Evolutionary conservation across 2,113 vertebrate genomes (phyloP), one percentile per base, ranked within the genome.

Genomic region (Corythoichthys intestinalis): DNA sequence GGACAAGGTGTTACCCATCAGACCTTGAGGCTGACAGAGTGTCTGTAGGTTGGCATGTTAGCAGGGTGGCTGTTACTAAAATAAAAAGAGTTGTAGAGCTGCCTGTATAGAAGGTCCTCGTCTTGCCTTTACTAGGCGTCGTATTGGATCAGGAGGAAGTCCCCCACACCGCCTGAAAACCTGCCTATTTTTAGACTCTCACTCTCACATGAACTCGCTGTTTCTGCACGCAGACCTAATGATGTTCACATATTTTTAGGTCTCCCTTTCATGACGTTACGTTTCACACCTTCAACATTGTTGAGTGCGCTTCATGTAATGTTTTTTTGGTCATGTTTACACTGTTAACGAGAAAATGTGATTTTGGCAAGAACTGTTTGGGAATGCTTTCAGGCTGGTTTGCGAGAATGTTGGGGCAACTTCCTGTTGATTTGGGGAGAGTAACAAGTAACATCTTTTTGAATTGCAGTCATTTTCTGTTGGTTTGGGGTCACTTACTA

Each of bases 161-260:
- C 83, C 76, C 80, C 70, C 70, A 4, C 82, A 69, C 73, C 81
- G 88, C 83, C 87, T 89, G 83, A 69, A 13, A 60, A 6, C 58
- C 1, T 20, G 2, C 53, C 77, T 90, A 85, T 89, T 87, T 89
- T 82, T 87, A 89, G 79, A 73, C 68, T 60, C 65, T 52, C 75
- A n/a, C 65, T 39, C 70, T 79, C 83, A 71, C 76, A 70, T 75
- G 81, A 79, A 81, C 77, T 12, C 0, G 20, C 66, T 77, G 70
- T 70, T 85, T 66, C 17, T 62, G 67, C 53, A 14, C 71, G 20
- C 53, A 48, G 59, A 35, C 12, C 65, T 72, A 67, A 74, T 49
- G 50, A 62, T 68, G 60, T 54, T 61, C 14, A 48, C 54, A 20
- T 61, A 58, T 58, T 58, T 58, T 35, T 35, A 17, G 39, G 37